Base-by-base conservation (phyloP, 2,888 invertebrate species). In the Allolobophora icterica region DNA sequence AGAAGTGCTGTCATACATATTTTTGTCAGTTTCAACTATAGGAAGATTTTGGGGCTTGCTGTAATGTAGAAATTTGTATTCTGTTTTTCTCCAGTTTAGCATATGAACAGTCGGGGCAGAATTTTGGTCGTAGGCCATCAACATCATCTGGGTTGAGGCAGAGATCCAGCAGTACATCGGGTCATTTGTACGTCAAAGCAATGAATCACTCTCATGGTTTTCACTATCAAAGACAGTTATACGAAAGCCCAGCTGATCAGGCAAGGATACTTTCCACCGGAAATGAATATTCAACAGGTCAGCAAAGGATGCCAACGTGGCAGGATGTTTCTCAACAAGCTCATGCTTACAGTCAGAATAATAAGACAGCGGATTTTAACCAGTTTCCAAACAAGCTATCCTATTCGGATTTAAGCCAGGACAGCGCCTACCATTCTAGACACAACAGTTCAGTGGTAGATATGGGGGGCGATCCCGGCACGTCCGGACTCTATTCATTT, bases 181-280 rank as follows among this genome's bases (percentile, higher is more conserved):
- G 71, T 71, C 71, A 71, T 71, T 71, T 71, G 71, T 71, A 71
- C n/a, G 71, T 71, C 71, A 71, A 71, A 71, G 71, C 71, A 71
- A 71, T 71, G 71, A n/a, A 71, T 71, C n/a, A n/a, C 71, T 71
- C 71, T 71, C 30, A n/a, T 8, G 71, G n/a, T 5, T 30, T 71
- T 30, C 71, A 71, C 30, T 71, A 71, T n/a, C n/a, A 0, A 0
- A 30, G 71, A 71, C 71, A 71, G 30, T 11, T 13, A n/a, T 71
- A 71, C 71, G 8, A n/a, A 71, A n/a, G n/a, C n/a, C n/a, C 30
- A 71, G 71, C 71, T 17, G 17, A 71, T 71, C 71, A 71, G n/a
- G 17, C 71, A n/a, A 71, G 71, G n/a, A n/a, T 71, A 13, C 71
- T n/a, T 11, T 71, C 71, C n/a, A n/a, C 71, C 8, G 5, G 71